phyloP scores from a whole-genome alignment of 2,888 invertebrate genomes.

The Drosophila nr. fundita region DNA sequence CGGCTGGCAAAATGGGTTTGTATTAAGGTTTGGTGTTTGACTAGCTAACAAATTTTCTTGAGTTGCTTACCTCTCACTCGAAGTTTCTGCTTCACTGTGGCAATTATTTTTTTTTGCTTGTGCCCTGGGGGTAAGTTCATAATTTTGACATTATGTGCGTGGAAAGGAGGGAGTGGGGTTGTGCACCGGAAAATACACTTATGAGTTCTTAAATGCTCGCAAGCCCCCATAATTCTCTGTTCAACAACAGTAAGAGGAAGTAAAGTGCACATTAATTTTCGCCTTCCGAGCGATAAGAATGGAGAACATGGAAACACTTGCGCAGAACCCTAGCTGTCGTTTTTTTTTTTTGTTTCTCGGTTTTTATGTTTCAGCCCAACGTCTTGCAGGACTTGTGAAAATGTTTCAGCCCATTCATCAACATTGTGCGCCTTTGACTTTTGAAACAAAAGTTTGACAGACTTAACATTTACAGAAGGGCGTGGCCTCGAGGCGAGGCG shows the following conservation, averaged over 20 bases:
- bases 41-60: constrained; percentile 46
- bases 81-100: constrained; percentile 47
- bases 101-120: constrained; percentile 64
- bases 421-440: constrained; percentile 71
- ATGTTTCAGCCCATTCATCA: constrained; percentile 68
- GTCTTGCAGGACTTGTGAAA: constrained; percentile 30
- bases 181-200: constrained; percentile 67
- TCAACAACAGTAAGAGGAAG: constrained; percentile 34
- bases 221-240: constrained; percentile 12
- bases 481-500: constrained; percentile 3
- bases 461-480: constrained; percentile 57
- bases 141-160: constrained; percentile 60
- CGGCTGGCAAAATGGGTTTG: constrained; percentile 10
- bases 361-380: not conserved
- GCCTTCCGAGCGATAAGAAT: constrained; percentile 48
- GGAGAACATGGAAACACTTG: constrained; percentile 42
- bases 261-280: constrained; percentile 55
- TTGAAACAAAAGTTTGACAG: constrained; percentile 75
- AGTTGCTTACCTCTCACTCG: constrained; percentile 22
- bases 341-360: not conserved
- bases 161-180: not conserved
- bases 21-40: constrained; percentile 19
- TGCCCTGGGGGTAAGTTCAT: constrained; percentile 55
- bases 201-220: constrained; percentile 70
- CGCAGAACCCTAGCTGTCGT: not conserved